These are phyloP conservation scores for Rhopalosiphum nymphaeae DNA, from an alignment of 2,888 invertebrate species.

Conservation along the genomic window DNA sequence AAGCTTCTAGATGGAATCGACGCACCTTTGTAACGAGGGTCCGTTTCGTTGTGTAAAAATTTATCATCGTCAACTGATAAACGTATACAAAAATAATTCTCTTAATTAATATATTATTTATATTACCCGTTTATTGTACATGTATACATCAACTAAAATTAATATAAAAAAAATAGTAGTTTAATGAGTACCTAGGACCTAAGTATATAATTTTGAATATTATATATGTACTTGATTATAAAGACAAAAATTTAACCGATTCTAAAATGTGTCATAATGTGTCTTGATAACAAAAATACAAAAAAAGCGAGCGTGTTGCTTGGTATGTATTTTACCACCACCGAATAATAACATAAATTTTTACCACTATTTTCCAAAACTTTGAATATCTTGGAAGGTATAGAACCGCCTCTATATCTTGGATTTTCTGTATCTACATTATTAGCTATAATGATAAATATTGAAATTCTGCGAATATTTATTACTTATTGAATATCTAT, in stretches of 20 bases:
- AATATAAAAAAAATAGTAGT: neutral
- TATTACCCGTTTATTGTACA: neutral
- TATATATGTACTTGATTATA: neutral
- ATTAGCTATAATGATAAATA: constrained; percentile 34
- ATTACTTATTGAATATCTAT: neutral
- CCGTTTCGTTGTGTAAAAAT: constrained; percentile 74
- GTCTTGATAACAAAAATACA: neutral
- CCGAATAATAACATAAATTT: constrained; percentile 43
- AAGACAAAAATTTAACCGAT: neutral
- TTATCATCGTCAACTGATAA: constrained; percentile 73
- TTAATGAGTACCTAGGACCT: neutral
- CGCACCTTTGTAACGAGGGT: constrained; percentile 76
- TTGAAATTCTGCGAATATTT: constrained; percentile 66
- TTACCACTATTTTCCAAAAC: constrained; percentile 72
- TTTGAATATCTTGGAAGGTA: constrained; percentile 73
- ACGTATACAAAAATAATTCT: constrained; percentile 41
- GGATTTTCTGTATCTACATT: constrained; percentile 52
- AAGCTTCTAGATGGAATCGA: constrained; percentile 80
- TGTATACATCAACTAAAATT: neutral
- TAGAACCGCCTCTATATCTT: constrained; percentile 70
- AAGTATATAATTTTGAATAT: neutral
- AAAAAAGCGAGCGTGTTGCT: constrained; percentile 11
- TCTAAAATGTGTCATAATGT: constrained; percentile 16
- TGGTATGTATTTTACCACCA: constrained; percentile 32
- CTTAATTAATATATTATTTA: constrained; percentile 31